Base-by-base conservation (phyloP, 2,797 vertebrate genomes). In the Pelodytes ibericus region DNA sequence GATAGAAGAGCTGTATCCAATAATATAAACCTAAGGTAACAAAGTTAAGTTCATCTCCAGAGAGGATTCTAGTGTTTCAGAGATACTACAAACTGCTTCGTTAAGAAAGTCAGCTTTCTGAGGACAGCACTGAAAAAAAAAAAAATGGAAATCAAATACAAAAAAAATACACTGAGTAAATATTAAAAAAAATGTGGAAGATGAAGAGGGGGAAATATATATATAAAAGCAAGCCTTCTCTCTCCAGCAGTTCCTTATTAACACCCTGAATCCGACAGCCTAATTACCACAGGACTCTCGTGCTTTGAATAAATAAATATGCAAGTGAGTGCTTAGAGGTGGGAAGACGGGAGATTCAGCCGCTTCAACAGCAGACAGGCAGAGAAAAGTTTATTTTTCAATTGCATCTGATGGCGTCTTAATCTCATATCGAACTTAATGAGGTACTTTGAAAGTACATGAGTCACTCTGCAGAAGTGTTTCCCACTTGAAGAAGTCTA, bases 251-350 rank as follows among this genome's bases (percentile, higher is more conserved):
- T 87, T 92, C 84, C 89, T 91, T 89, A 92, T 93, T 91, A 93
- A 89, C 87, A 88, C 84, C 85, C 86, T 22, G 83, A 89, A 86
- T 88, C 89, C 92, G 91, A 92, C 92, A 92, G 89, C 89, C 87
- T 92, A 93, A 93, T 92, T 93, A 93, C 85, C 67, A 76, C 82
- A 84, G 88, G 87, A 84, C 83, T 89, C 89, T 86, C 71, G 36
- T 64, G 8, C 86, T 87, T 85, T 85, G 91, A 93, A 93, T 92
- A 92, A 93, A 93, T 93, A 92, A 91, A 91, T 92, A 90, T 65
- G 86, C 88, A 92, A 92, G 89, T 85, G 88, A 83, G 80, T 87
- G 87, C 89, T 91, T 86, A 90, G 85, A 80, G 41, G 72, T 87
- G 88, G 87, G 78, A 84, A 87, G 86, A 86, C 73, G 84, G 84